Base-by-base conservation (phyloP, 2,888 invertebrate genomes). In the Dicycla oo region DNA sequence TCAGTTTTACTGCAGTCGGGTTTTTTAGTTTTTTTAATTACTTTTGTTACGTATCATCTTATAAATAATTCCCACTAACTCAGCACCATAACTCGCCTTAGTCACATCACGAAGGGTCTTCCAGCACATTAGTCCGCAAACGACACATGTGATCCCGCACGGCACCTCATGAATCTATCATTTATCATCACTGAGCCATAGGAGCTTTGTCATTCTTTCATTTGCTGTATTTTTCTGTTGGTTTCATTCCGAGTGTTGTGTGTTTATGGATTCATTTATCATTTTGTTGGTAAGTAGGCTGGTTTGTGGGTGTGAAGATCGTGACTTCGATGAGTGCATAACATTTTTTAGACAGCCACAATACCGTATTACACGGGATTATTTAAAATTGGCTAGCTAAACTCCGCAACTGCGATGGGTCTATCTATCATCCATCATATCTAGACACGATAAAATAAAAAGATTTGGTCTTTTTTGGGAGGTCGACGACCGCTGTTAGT, bases 121-220 rank as follows among this genome's bases (percentile, higher is more conserved):
- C 89, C 91, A 89, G 88, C 76, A 91, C 93, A 93, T 95, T 94
- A 94, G 91, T 87, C 88, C 90, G 84, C 90, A 90, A 91, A 91
- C 90, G 93, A 94, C 93, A 94, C 92, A 90, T 92, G 93, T 94
- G 93, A 94, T 95, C 93, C 94, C 78, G 81, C 92, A 69, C 49
- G 40, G 43, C 73, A 93, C 92, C 94, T 95, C 95, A 95, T 95
- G 94, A 95, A 94, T 94, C 89, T 89, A 87, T 92, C 95, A 93
- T 95, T 93, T 93, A 94, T 95, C 95, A 95, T 92, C 82, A 68
- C 86, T 83, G 78, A 78, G 76, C 81, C 78, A 60, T 83, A 78
- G 67, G 70, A 84, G 86, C 84, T 83, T 83, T 83, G 80, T 86
- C 83, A 86, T 88, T 82, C 75, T 64, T 85, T 87, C 81, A 83